These are phyloP conservation scores for Phania funesta DNA, from an alignment of 2,888 invertebrate genomes.

Conservation along the genomic window DNA sequence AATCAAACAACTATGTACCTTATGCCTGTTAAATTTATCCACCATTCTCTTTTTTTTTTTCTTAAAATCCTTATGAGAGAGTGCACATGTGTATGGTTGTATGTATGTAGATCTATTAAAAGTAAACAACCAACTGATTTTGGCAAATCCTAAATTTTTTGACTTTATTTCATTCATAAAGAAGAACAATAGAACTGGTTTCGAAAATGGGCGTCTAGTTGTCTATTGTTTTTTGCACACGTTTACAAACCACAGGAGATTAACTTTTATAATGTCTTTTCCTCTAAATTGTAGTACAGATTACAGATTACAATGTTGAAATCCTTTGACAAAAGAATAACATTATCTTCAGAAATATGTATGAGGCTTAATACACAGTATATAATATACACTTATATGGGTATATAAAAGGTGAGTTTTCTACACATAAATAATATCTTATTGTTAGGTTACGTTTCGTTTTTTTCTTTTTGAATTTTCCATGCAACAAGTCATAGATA, in stretches of 20 bases:
- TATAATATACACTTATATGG: background rate
- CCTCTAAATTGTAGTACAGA: slow-evolving; percentile 8
- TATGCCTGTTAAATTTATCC: slow-evolving; percentile 46
- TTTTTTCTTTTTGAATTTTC: slow-evolving; percentile 24
- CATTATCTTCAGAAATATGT: slow-evolving; percentile 2
- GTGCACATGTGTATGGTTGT: background rate
- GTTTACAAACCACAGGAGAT: slow-evolving; percentile 73
- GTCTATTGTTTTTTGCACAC: slow-evolving; percentile 65
- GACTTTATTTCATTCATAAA: slow-evolving; percentile 58
- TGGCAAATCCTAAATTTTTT: slow-evolving; percentile 53
- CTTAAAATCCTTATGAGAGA: slow-evolving; percentile 12
- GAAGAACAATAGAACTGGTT: slow-evolving; percentile 35
- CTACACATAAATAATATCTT: background rate
- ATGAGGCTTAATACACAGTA: background rate
- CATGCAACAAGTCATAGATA: slow-evolving; percentile 59
- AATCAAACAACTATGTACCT: background rate
- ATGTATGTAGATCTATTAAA: background rate
- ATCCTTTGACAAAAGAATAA: slow-evolving; percentile 16
- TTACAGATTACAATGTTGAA: slow-evolving; percentile 5
- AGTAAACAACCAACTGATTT: slow-evolving; percentile 11
- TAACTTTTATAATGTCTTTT: slow-evolving; percentile 69
- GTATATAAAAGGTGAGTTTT: background rate
- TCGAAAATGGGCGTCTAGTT: slow-evolving; percentile 68
- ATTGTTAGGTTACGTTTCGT: background rate
- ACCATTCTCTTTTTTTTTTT: slow-evolving; percentile 46